Conservation (phyloP, 1,140 invertebrate genomes). For the Himalopsyche phryganea region DNA sequence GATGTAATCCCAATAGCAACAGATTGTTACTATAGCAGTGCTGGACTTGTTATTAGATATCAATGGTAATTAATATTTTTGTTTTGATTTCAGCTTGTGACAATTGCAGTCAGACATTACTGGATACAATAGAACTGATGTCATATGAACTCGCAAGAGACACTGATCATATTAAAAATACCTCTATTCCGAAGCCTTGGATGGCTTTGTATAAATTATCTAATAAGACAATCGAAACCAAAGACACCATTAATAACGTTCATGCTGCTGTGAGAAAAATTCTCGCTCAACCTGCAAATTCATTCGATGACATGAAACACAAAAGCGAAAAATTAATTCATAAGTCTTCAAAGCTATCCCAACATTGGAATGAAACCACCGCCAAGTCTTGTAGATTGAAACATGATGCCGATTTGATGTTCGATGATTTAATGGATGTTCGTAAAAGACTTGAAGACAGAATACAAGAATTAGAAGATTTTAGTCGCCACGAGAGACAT, state of each 20-base stretch:
- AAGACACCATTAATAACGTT: slow-evolving; percentile 3
- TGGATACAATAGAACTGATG: slow-evolving; percentile 68
- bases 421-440: slow-evolving; percentile 28
- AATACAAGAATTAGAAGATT: slow-evolving; percentile 50
- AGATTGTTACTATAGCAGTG: too few relatives aligned
- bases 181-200: slow-evolving; percentile 73
- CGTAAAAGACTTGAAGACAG: slow-evolving; percentile 37
- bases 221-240: slow-evolving; percentile 36
- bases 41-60: too few relatives aligned
- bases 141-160: slow-evolving; percentile 51
- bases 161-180: slow-evolving; percentile 57
- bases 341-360: background rate
- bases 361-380: slow-evolving; percentile 19
- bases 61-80: too few relatives aligned
- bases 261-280: slow-evolving; percentile 10
- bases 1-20: too few relatives aligned
- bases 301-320: slow-evolving; percentile 14
- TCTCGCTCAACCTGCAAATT: slow-evolving; percentile 15
- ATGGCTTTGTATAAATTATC: slow-evolving; percentile 56
- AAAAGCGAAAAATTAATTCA: slow-evolving; percentile 4
- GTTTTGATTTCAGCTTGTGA: slow-evolving; percentile 73
- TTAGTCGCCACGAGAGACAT: slow-evolving; percentile 55
- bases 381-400: slow-evolving; percentile 21
- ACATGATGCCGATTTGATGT: slow-evolving; percentile 27
- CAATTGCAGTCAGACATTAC: slow-evolving; percentile 81